Evolutionary conservation across 2,113 vertebrate species (phyloP).

Genomic region (Chaenocephalus aceratus): DNA sequence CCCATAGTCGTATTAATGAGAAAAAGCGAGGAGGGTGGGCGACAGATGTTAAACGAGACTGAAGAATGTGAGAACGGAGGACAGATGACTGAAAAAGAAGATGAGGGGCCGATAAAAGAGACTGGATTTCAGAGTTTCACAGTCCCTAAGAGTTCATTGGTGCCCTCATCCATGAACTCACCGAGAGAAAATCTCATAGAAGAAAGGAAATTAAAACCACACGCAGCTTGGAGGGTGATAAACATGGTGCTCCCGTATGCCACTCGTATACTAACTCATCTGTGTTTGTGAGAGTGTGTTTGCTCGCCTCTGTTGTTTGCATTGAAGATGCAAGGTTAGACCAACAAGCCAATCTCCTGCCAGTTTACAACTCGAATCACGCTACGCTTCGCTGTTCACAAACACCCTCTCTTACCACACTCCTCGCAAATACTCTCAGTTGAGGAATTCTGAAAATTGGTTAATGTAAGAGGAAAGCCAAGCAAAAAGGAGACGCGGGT

Average conservation of each 20-base stretch:
- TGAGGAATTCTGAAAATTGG: conserved; percentile 26
- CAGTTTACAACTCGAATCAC: conserved; percentile 57
- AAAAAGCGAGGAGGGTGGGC: background rate
- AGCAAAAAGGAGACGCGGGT: conserved; percentile 19
- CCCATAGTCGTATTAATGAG: conserved; percentile 21
- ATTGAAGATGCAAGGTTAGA: conserved; percentile 58
- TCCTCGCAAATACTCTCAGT: background rate
- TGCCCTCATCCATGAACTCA: conserved; percentile 32
- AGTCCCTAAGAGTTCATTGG: conserved; percentile 10
- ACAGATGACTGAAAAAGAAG: conserved; percentile 20
- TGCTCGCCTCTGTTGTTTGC: conserved; percentile 50
- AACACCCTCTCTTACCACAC: background rate
- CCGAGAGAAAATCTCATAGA: background rate
- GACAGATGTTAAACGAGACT: conserved; percentile 30
- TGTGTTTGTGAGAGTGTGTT: background rate
- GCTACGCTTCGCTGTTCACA: conserved; percentile 51
- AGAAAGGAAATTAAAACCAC: conserved; percentile 60
- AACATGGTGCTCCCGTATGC: conserved; percentile 31
- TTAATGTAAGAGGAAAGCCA: conserved; percentile 35
- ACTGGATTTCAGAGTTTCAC: conserved; percentile 61
- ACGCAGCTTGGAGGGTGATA: conserved; percentile 34
- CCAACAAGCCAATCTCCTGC: conserved; percentile 66
- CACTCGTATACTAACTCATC: conserved; percentile 38
- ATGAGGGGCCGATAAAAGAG: background rate
- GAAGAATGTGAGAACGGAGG: conserved; percentile 15